Evolutionary conservation across 2,797 vertebrate genomes (phyloP).

Genomic region (Natrix natrix): DNA sequence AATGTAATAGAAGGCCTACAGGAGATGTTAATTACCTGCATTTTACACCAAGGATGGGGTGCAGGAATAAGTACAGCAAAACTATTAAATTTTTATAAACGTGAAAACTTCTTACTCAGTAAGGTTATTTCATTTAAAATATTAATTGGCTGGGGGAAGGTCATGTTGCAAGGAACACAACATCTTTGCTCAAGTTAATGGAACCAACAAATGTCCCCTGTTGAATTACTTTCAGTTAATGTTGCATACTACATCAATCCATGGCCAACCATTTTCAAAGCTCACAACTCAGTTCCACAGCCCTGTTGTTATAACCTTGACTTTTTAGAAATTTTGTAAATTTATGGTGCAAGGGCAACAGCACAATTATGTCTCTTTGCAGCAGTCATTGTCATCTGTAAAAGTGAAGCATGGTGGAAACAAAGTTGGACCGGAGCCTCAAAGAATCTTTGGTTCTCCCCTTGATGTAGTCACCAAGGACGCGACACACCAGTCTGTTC

Average conservation of each 20-base stretch:
- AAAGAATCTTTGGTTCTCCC: slow-evolving; percentile 70
- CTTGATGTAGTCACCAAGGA: slow-evolving; percentile 67
- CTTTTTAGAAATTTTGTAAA: background rate
- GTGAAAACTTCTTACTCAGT: background rate
- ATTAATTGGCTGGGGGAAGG: background rate
- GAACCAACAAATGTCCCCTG: background rate
- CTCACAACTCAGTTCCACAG: background rate
- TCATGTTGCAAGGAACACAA: background rate
- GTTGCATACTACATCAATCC: background rate
- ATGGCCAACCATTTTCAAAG: background rate
- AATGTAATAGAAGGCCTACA: background rate
- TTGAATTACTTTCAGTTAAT: background rate
- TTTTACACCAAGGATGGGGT: background rate
- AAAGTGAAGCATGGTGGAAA: slow-evolving; percentile 64
- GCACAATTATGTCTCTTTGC: background rate
- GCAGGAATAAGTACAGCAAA: background rate
- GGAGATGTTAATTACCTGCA: background rate
- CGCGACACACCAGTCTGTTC: slow-evolving; percentile 64
- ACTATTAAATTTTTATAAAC: background rate
- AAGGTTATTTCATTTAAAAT: background rate
- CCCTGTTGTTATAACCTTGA: background rate
- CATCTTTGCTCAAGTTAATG: background rate
- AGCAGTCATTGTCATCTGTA: slow-evolving; percentile 75
- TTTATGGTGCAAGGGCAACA: background rate
- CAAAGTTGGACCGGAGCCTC: slow-evolving; percentile 70